Conservation (phyloP, 2,797 vertebrate species). For the Huso huso region DNA sequence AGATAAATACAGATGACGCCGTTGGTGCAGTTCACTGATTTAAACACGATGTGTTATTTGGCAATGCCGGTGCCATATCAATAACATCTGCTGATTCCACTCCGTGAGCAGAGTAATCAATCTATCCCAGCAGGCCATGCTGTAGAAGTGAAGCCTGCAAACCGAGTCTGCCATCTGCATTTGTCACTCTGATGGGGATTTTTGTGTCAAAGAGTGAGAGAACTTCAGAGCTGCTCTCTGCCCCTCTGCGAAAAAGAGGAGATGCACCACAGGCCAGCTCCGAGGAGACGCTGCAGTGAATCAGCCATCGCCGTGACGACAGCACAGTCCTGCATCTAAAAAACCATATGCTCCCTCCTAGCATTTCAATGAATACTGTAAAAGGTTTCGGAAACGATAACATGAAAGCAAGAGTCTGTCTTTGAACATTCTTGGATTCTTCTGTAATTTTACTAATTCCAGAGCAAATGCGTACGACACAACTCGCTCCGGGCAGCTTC, state of each 20-base stretch:
- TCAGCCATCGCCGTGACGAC: neutral
- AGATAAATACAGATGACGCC: no score
- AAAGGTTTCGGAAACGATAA: neutral
- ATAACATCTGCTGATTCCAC: constrained; percentile 35
- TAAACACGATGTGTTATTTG: constrained; percentile 19
- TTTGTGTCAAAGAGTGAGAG: neutral
- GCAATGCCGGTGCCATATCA: constrained; percentile 27
- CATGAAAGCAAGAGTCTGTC: neutral
- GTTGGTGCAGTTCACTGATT: neutral
- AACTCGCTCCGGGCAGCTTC: no score
- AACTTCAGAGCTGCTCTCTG: neutral
- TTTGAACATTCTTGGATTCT: no score
- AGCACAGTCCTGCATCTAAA: neutral
- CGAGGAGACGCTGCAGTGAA: neutral
- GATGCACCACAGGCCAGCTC: neutral
- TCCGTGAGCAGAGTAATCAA: constrained; percentile 26
- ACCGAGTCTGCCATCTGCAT: constrained; percentile 25
- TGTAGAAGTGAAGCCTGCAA: constrained; percentile 26
- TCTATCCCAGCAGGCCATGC: constrained; percentile 29
- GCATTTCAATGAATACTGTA: neutral
- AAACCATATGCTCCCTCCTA: neutral
- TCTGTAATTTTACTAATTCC: no score
- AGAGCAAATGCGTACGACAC: no score
- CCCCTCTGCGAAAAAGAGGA: neutral
- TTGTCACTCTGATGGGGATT: neutral